Base-by-base conservation (phyloP, 2,113 vertebrate species). In the Phylloscopus whistleri region DNA sequence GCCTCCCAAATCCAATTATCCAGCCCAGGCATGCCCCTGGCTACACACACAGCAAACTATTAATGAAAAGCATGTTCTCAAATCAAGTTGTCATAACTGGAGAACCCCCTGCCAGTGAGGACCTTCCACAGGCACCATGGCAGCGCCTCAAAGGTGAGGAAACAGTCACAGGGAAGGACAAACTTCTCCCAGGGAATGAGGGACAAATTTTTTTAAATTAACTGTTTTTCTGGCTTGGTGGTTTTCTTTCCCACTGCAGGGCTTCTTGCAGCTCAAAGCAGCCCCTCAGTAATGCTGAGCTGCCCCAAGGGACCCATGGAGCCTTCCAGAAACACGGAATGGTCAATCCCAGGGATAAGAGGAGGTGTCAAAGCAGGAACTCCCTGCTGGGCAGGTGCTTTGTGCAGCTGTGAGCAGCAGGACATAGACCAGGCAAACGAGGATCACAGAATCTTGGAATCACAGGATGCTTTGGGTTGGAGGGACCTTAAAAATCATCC, bases 1-100 rank as follows among this genome's bases (percentile, higher is more conserved):
- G 28, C 56, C 83, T 76, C 77, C 83, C 75, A 70, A 84, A 94
- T 60, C 86, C 90, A 87, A 82, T 81, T 66, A 81, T 5, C 73
- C 79, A 26, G 53, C 64, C 37, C 23, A 80, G 90, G 49, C 84
- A n/a, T 30, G 87, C 59, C 94, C 75, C 84, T 21, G 70, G 84
- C 94, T 73, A 23, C 56, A 30, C 15, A 5, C 46, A 53, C 84
- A 76, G 56, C 2, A 13, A 72, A 60, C 56, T 27, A 21, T 6
- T 79, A 62, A 92, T 79, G 58, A 85, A 87, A 77, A 76, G 70
- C 81, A 22, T 6, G 58, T 33, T 73, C 80, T 73, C 60, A 69
- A 84, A 84, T 89, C 85, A 59, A 77, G 85, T 18, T 86, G 83
- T 92, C 83, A 58, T 23, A 48, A 60, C 62, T 60, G 44, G 30